Conservation (phyloP, 2,888 invertebrate genomes). For the Bellardia pandia region DNA sequence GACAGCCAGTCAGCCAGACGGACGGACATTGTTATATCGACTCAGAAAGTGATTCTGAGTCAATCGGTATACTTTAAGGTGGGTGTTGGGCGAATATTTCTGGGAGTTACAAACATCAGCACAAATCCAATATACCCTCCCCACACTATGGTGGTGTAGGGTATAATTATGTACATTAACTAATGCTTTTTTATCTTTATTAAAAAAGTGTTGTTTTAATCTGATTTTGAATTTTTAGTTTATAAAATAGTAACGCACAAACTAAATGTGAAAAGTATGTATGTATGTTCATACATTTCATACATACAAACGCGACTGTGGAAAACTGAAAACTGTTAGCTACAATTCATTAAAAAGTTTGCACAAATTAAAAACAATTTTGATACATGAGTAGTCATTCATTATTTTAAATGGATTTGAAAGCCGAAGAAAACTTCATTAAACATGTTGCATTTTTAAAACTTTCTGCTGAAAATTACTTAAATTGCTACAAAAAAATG, state of each 20-base stretch:
- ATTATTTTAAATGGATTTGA: constrained; percentile 5
- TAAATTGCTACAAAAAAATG: background rate
- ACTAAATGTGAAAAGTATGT: background rate
- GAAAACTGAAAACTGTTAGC: background rate
- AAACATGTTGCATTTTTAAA: background rate
- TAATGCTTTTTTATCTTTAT: no score
- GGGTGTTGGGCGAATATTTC: no score
- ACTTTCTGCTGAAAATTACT: background rate
- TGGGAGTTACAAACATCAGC: no score
- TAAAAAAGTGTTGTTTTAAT: no score
- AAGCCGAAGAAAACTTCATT: constrained; percentile 9
- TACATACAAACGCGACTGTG: background rate
- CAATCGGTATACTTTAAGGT: no score
- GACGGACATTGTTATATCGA: no score
- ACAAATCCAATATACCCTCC: no score
- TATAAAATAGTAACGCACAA: background rate
- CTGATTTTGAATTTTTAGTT: background rate
- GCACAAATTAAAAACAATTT: background rate
- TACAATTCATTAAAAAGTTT: constrained; percentile 17
- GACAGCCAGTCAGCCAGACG: no score
- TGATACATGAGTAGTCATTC: background rate
- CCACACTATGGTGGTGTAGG: no score
- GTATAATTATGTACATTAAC: no score
- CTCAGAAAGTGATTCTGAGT: no score
- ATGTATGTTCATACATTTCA: no score